phyloP scores from a whole-genome alignment of 2,888 invertebrate genomes.

The Drosophila merina region DNA sequence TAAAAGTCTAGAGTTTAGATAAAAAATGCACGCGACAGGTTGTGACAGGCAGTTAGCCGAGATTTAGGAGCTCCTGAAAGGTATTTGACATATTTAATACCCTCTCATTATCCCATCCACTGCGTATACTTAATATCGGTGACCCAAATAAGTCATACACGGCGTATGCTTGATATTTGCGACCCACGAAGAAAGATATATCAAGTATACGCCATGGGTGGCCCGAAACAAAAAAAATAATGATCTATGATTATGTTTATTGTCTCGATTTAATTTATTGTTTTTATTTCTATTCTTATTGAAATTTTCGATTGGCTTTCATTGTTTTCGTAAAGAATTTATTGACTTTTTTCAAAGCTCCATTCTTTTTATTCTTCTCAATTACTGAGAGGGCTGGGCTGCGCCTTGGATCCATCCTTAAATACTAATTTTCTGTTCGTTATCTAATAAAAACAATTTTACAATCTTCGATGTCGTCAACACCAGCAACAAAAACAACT shows the following conservation, averaged over 20 bases:
- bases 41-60: neutral
- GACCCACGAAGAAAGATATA: neutral
- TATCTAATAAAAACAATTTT: constrained; percentile 49
- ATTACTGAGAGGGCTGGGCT: constrained; percentile 10
- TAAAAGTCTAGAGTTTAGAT: neutral
- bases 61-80: neutral
- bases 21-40: neutral
- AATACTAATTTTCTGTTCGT: constrained; percentile 32
- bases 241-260: neutral
- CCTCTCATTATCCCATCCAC: neutral
- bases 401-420: constrained; percentile 19
- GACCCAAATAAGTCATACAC: neutral
- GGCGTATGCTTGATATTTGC: neutral
- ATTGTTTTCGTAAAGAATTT: neutral
- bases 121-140: neutral
- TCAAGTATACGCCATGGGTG: neutral
- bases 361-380: neutral
- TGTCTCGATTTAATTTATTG: neutral
- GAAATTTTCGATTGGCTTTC: neutral
- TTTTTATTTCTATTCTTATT: neutral
- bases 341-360: neutral
- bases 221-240: neutral
- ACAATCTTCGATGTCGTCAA: constrained; percentile 47
- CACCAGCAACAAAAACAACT: constrained; percentile 7
- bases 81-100: neutral